Evolutionary conservation across 2,113 vertebrate species (phyloP), one percentile per base, ranked within the genome.

Genomic region (Corynorhinus townsendii): DNA sequence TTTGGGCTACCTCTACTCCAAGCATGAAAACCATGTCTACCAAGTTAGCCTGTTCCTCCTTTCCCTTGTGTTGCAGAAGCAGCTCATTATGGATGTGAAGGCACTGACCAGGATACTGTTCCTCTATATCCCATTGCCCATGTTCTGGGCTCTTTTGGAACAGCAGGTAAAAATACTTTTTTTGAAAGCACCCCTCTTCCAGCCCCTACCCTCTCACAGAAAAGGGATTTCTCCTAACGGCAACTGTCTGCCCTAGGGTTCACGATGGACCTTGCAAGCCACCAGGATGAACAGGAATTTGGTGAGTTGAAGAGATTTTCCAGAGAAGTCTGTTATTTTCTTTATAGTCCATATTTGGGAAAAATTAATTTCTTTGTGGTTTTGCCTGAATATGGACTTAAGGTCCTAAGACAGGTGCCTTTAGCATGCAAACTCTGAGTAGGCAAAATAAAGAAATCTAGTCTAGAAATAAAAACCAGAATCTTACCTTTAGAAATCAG

Each of bases 91-190:
- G 80, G 99, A 99, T 90, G 99, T 99, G 87, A 99, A 99, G 97
- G 99, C 99, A 98, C 98, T 99, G 91, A 98, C 99, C 17, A 98
- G 99, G 3, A 98, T 99, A 22, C 97, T 99, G 89, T 98, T 99
- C 94, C 99, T 99, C 49, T 99, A 99, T 96, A 99, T 99, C 90
- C 99, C 99, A 0, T 97, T 99, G 88, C 99, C 99, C 20, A 99
- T 99, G 99, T 99, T 99, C 98, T 99, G 99, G 99, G 99, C 99
- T 95, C 99, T 99, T 95, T 99, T 99, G 96, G 99, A 99, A 97
- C 99, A 99, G 97, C 99, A 99, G 99, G 99, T 99, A 98, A 59
- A 84, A 93, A 91, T 4, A 14, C 1, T 40, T 87, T 28, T 90
- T 92, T 93, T 80, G 64, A 81, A 79, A 82, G 24, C 35, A 62